These are phyloP conservation scores for Odiellus spinosus DNA, from an alignment of 2,888 invertebrate genomes.

Conservation along the genomic window DNA sequence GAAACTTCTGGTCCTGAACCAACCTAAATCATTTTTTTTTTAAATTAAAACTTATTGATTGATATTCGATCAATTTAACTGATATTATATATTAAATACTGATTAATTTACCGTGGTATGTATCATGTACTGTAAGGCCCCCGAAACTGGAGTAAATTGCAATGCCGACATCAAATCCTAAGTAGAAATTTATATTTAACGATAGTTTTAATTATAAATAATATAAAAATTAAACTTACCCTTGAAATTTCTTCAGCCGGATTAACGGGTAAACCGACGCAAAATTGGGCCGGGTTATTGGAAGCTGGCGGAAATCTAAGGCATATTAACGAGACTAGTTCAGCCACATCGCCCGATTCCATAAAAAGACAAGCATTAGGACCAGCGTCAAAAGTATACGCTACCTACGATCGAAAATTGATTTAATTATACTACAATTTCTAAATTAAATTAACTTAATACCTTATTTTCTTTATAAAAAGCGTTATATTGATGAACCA, in stretches of 20 bases:
- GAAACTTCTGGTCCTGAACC: too few relatives aligned
- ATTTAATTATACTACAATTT: not conserved
- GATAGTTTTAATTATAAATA: not conserved
- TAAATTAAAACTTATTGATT: too few relatives aligned
- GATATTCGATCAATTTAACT: too few relatives aligned
- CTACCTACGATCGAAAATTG: conserved; percentile 40
- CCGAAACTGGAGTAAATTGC: conserved; percentile 8
- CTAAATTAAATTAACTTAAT: conserved; percentile 13
- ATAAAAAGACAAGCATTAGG: conserved; percentile 87
- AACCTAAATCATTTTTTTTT: too few relatives aligned
- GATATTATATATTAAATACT: too few relatives aligned
- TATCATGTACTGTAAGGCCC: conserved; percentile 10
- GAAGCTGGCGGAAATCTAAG: conserved; percentile 48
- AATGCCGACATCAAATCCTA: conserved; percentile 6
- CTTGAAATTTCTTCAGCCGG: not conserved
- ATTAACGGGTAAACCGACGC: conserved; percentile 6
- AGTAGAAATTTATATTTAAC: not conserved
- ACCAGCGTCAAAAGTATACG: conserved; percentile 98
- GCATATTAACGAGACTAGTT: conserved; percentile 49
- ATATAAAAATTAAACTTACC: not conserved
- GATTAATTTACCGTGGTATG: conserved; percentile 7
- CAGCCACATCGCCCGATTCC: conserved; percentile 53
- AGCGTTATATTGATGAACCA: conserved; percentile 70
- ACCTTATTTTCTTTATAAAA: conserved; percentile 45
- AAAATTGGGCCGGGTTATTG: conserved; percentile 21